Evolutionary conservation across 1,140 invertebrate genomes (phyloP), one percentile per base, ranked within the genome.

Genomic region (Megalopta genalis): DNA sequence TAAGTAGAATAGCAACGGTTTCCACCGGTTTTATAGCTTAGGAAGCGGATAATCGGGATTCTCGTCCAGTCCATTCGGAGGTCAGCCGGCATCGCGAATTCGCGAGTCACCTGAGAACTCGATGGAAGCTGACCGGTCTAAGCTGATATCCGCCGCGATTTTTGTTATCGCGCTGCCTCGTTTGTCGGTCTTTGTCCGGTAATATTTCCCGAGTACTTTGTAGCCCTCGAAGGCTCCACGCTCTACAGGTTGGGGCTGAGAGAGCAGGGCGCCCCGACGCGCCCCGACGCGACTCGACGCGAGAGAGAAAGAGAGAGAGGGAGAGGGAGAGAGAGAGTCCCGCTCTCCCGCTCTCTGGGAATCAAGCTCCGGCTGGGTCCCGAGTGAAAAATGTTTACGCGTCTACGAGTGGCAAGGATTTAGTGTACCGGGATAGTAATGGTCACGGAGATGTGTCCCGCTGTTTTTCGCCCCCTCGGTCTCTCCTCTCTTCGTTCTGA

Each of bases 381-480:
- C 67, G 18, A 68, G 73, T 84, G 84, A 85, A 85, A 85, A 85
- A 85, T 85, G 78, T 76, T 85, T 68, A 69, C 78, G 78, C 77
- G 82, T 84, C 78, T 81, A 84, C 69, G 84, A 84, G 69, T 81
- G 82, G 84, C 82, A 84, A 84, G 76, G 84, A 85, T 85, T 85
- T 81, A 84, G 68, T 77, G 77, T 84, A 85, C 59, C 78, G 65
- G 64, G 82, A 85, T 81, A 80, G 83, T 73, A 84, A 85, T 74
- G 82, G 83, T 76, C 77, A 77, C 77, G 74, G 84, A 84, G 49
- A 81, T 69, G 74, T 84, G 74, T 84, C 60, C 77, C 49, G n/a
- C 57, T 16, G 75, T 77, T 77, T 32, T 32, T 37, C 37, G 21
- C 66, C 23, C 18, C n/a, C 23, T 5, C 52, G 18, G 5, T n/a